Evolutionary conservation across 2,888 invertebrate species (phyloP).

Genomic region (Omphaloscelis lunosa): DNA sequence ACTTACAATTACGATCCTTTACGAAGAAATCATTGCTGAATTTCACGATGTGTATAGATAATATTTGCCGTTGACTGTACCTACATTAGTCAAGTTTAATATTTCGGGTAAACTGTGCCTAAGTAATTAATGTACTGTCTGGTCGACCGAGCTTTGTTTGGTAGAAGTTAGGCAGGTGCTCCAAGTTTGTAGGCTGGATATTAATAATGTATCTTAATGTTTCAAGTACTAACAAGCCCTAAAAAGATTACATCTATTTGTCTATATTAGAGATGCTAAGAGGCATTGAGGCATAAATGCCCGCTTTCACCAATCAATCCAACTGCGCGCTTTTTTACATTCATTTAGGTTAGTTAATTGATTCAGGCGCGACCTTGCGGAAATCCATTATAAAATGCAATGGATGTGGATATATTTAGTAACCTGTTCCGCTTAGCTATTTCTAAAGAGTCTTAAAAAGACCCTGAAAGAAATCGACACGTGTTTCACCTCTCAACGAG

Average conservation of each 20-base stretch:
- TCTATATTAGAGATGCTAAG: too few relatives aligned
- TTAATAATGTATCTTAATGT: background rate
- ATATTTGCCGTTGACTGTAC: background rate
- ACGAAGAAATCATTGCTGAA: background rate
- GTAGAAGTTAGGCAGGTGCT: background rate
- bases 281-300: too few relatives aligned
- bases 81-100: conserved; percentile 27
- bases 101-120: background rate
- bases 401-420: too few relatives aligned
- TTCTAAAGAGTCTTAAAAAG: too few relatives aligned
- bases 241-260: background rate
- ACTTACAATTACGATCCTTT: background rate
- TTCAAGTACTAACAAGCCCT: background rate
- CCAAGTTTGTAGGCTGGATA: background rate
- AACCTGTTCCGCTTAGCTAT: too few relatives aligned
- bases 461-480: too few relatives aligned
- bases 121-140: conserved; percentile 39
- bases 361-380: too few relatives aligned
- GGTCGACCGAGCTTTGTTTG: conserved; percentile 8
- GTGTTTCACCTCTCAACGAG: too few relatives aligned
- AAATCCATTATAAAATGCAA: too few relatives aligned
- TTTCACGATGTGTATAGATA: background rate
- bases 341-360: too few relatives aligned
- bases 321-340: background rate
- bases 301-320: background rate